These are phyloP conservation scores for Sicus ferrugineus DNA, from an alignment of 2,888 invertebrate species.

Conservation along the genomic window DNA sequence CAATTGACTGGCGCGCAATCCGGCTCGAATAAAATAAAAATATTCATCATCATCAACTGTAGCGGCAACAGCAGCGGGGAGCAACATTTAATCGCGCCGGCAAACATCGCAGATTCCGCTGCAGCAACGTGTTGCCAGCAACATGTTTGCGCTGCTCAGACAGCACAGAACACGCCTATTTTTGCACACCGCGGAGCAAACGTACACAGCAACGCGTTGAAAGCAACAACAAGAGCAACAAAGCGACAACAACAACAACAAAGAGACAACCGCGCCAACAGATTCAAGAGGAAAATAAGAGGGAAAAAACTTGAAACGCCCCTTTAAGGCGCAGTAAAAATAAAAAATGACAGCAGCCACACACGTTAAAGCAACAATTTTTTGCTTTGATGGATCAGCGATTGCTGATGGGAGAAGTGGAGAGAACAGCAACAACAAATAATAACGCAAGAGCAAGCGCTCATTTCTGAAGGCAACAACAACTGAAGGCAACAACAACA, in stretches of 20 bases:
- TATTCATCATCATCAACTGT: too few relatives aligned
- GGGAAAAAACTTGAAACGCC: conserved; percentile 42
- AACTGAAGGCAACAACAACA: background rate
- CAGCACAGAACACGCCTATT: conserved; percentile 33
- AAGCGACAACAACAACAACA: background rate
- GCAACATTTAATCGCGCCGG: too few relatives aligned
- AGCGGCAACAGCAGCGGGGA: too few relatives aligned
- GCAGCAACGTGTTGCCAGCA: conserved; percentile 19
- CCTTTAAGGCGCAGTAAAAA: conserved; percentile 34
- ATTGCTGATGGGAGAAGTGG: background rate
- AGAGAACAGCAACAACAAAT: conserved; percentile 14
- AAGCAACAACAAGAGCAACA: too few relatives aligned
- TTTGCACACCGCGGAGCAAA: background rate
- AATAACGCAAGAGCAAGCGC: background rate
- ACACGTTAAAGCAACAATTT: conserved; percentile 30
- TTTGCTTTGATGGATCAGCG: conserved; percentile 1
- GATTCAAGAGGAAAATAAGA: conserved; percentile 12
- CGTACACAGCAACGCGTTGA: background rate
- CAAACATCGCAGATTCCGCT: too few relatives aligned
- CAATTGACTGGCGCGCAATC: too few relatives aligned
- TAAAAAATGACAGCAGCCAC: conserved; percentile 37
- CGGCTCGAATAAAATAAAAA: too few relatives aligned
- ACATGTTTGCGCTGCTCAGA: conserved; percentile 15
- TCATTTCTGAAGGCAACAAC: background rate
- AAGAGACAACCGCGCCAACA: background rate